Base-by-base conservation (phyloP, 2,113 vertebrate species). In the Grantiella picta region DNA sequence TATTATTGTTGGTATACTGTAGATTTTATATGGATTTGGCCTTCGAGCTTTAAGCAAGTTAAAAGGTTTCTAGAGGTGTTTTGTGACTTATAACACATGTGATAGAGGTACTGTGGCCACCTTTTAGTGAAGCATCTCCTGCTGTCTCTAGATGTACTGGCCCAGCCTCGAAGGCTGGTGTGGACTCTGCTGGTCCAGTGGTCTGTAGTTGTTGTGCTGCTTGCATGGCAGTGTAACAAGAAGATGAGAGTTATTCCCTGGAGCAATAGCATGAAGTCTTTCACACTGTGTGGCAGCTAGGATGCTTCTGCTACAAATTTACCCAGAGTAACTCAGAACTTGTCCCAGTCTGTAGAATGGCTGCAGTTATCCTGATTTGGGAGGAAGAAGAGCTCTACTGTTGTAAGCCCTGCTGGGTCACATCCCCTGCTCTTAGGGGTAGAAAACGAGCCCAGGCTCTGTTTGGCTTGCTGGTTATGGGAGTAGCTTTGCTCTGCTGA, bases 191-290 rank as follows among this genome's bases (percentile, higher is more conserved):
- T 53, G 63, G 5, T 25, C 28, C 13, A 17, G 25, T 57, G 0
- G 28, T 49, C 18, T 31, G 44, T 19, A 14, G 29, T 6, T 57
- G 18, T 35, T 82, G 9, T 83, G 24, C 31, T 44, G 35, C 59
- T 72, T 35, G 11, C 35, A 2, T 15, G 29, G 28, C 5, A 2
- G 29, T 0, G 0, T 23, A 47, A n/a, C 24, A 56, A 28, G 56
- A 70, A 16, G 65, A 35, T 27, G 18, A 35, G 29, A 64, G 17
- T n/a, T 68, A 23, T 8, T 86, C 20, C 8, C 31, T 53, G 54
- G 33, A 86, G 36, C 24, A 38, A 2, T 14, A 27, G 11, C 35
- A 21, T 11, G 10, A 81, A 63, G 42, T 65, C 4, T 23, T 65
- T 57, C 66, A 22, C 68, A 22, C 28, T 3, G 0, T 44, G 23